Conservation (phyloP, 2,797 vertebrate species). For the Coracias cyanogaster region DNA sequence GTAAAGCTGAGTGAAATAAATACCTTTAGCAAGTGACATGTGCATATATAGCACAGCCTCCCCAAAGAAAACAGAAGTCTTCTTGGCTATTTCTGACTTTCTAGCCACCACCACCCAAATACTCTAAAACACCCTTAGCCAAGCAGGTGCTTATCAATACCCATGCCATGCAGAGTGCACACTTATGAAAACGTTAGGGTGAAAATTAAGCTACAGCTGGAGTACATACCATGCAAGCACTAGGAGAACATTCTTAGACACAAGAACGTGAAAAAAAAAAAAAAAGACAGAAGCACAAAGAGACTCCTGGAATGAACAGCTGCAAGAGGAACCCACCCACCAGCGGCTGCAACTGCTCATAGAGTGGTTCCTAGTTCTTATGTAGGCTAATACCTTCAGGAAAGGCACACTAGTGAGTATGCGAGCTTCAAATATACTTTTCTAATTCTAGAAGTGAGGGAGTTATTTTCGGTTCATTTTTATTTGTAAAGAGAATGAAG, state of each 20-base stretch:
- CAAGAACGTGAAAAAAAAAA: not conserved
- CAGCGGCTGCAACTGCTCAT: constrained; percentile 19
- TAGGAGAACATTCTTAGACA: constrained; percentile 56
- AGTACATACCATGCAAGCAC: constrained; percentile 38
- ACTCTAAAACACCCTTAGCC: not conserved
- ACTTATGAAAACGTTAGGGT: not conserved
- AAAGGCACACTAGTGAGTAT: not conserved
- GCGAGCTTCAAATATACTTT: not conserved
- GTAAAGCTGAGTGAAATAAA: not conserved
- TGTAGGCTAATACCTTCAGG: not conserved
- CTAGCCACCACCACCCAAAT: not conserved
- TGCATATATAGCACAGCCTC: not conserved
- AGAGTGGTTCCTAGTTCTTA: not conserved
- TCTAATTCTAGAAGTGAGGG: not conserved
- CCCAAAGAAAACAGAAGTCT: not conserved
- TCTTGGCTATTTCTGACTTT: constrained; percentile 17
- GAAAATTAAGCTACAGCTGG: constrained; percentile 29
- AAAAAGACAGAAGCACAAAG: constrained; percentile 30
- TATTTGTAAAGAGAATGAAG: not conserved
- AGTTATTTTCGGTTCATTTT: constrained; percentile 28
- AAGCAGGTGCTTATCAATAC: constrained; percentile 28
- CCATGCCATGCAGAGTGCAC: not conserved
- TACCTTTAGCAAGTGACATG: not conserved
- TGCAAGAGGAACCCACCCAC: constrained; percentile 48
- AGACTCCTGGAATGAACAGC: constrained; percentile 73